Base-by-base conservation (phyloP, 2,888 invertebrate genomes). In the Drosophila monieri region DNA sequence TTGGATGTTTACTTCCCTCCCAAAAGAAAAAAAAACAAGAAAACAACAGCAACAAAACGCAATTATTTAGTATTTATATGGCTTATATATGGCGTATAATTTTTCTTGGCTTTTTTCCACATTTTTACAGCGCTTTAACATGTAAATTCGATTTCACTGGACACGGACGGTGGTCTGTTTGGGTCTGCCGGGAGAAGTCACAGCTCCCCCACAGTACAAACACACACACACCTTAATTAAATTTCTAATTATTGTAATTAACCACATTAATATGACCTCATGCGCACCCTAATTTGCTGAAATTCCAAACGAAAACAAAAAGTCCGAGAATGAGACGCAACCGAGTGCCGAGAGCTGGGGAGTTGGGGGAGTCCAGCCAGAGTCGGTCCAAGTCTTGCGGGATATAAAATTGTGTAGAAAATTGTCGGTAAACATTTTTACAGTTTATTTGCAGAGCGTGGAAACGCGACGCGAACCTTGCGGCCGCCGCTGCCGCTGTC, bases 161-260 rank as follows among this genome's bases (percentile, higher is more conserved):
- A 57, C 57, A 57, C 49, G 52, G 48, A 51, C n/a, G 39, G 39
- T 10, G 3, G 15, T 15, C 15, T 8, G 35, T n/a, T n/a, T 32
- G 32, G 32, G 21, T 23, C 21, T 23, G 2, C 18, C 56, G 27
- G 48, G 44, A 47, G 66, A 56, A 66, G 58, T 72, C 49, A 69
- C 49, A 53, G 51, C 71, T 60, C n/a, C 58, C 59, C 30, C 52
- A 43, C 23, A 12, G 32, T 14, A 35, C 39, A 55, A 51, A 62
- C 64, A 67, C 75, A 53, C 44, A 49, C 69, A 67, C 62, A 77
- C 80, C 85, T 80, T 78, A 80, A 85, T 85, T 85, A 85, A 85
- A 88, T 88, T 85, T 83, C 85, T 88, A 85, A 85, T 85, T 85
- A 85, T 85, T 87, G 88, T 85, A 85, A 85, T 85, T 85, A 85